These are phyloP conservation scores for Aplysina aerophoba DNA, from an alignment of 37 sponge, comb jelly and placozoan genomes.

Conservation along the genomic window DNA sequence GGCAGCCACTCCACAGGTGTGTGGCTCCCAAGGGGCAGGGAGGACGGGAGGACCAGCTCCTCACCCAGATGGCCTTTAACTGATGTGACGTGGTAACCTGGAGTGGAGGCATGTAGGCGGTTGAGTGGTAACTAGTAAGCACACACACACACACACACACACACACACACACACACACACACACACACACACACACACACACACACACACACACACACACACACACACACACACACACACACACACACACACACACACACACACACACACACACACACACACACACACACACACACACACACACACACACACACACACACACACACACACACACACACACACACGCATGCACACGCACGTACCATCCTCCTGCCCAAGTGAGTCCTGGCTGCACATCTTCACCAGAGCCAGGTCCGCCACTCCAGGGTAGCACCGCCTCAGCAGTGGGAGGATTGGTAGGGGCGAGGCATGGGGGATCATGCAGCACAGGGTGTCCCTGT, in stretches of 20 bases:
- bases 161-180: not conserved
- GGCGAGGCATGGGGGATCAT: constrained; percentile 40
- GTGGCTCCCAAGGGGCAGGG: constrained; percentile 59
- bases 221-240: not conserved
- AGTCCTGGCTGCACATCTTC: not conserved
- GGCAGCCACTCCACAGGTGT: constrained; percentile 57
- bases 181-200: not conserved
- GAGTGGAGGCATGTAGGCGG: not conserved
- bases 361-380: constrained; percentile 18
- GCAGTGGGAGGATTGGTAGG: constrained; percentile 38
- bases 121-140: not conserved
- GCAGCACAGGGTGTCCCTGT: constrained; percentile 39
- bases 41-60: constrained; percentile 40
- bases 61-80: constrained; percentile 57
- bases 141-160: not conserved
- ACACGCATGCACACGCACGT: constrained; percentile 3
- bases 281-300: constrained; percentile 21
- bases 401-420: constrained; percentile 20
- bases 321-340: constrained; percentile 15
- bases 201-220: not conserved
- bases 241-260: constrained; percentile 16
- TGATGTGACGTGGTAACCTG: constrained; percentile 61
- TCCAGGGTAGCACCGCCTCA: constrained; percentile 60
- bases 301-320: constrained; percentile 7
- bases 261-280: constrained; percentile 31